A percentile compares a stretch with the other conserved stretches of the same genome.
phyloP scores from a whole-genome alignment of 2,113 vertebrate species.

The Cyanoramphus novaezelandiae region DNA sequence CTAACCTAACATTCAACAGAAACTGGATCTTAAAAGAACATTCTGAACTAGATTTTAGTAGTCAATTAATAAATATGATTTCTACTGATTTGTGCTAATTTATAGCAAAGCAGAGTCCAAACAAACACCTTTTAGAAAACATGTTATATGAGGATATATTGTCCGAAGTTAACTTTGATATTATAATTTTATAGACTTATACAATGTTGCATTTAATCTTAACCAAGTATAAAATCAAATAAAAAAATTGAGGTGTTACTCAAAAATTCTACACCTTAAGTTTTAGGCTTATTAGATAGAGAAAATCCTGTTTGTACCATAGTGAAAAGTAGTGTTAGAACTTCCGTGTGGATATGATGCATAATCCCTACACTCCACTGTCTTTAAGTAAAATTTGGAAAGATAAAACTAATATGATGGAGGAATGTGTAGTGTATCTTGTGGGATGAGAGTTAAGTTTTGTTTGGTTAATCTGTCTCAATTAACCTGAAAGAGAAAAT shows the following conservation, averaged over 20 bases:
- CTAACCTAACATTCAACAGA: neutral
- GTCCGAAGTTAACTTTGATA: neutral
- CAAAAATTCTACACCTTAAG: neutral
- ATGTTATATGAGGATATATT: neutral
- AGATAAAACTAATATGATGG: neutral
- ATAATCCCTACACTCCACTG: neutral
- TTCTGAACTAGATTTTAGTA: neutral
- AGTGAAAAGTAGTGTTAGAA: neutral
- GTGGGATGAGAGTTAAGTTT: neutral
- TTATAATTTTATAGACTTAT: neutral
- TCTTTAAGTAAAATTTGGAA: neutral
- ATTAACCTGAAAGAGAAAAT: neutral
- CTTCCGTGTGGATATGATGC: neutral
- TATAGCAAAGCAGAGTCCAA: neutral
- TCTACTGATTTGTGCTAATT: neutral
- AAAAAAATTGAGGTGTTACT: accelerated
- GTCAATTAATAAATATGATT: neutral
- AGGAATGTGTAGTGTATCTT: neutral
- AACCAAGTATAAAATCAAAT: neutral
- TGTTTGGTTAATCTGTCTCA: neutral
- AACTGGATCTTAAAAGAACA: neutral
- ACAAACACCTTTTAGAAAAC: neutral
- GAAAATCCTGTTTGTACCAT: neutral
- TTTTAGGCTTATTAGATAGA: neutral
- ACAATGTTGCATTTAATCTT: neutral